Evolutionary conservation across 2,888 invertebrate genomes (phyloP).

Genomic region (Elegia similella): DNA sequence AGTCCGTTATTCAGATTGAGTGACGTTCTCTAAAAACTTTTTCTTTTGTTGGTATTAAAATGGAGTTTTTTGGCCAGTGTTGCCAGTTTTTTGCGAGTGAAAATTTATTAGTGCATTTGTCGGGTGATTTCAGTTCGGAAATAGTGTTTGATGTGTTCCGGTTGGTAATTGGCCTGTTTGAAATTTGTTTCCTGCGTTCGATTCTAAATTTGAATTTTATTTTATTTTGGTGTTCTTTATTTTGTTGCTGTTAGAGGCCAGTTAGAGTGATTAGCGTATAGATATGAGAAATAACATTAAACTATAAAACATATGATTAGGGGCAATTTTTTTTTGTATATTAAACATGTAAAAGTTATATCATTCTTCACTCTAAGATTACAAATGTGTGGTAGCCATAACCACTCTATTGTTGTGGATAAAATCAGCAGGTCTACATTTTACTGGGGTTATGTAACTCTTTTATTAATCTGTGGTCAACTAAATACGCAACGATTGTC

Average conservation of each 20-base stretch:
- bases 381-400: no score
- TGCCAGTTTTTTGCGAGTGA: slow-evolving; percentile 61
- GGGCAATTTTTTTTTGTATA: no score
- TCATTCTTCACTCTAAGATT: no score
- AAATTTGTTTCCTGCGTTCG: slow-evolving; percentile 12
- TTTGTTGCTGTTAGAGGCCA: slow-evolving; percentile 7
- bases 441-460: no score
- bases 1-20: slow-evolving; percentile 65
- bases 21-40: slow-evolving; percentile 48
- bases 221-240: slow-evolving; percentile 1
- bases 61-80: slow-evolving; percentile 61
- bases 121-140: slow-evolving; percentile 43
- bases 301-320: no score
- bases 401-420: no score
- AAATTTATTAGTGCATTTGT: slow-evolving; percentile 67
- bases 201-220: slow-evolving; percentile 10
- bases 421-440: no score
- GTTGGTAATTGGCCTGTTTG: slow-evolving; percentile 26
- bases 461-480: no score
- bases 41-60: slow-evolving; percentile 49
- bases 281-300: no score
- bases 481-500: no score
- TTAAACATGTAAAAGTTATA: no score
- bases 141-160: slow-evolving; percentile 43
- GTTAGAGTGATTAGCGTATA: neutral